These are phyloP conservation scores for Hucho hucho DNA, from an alignment of 2,113 vertebrate species.

Conservation along the genomic window DNA sequence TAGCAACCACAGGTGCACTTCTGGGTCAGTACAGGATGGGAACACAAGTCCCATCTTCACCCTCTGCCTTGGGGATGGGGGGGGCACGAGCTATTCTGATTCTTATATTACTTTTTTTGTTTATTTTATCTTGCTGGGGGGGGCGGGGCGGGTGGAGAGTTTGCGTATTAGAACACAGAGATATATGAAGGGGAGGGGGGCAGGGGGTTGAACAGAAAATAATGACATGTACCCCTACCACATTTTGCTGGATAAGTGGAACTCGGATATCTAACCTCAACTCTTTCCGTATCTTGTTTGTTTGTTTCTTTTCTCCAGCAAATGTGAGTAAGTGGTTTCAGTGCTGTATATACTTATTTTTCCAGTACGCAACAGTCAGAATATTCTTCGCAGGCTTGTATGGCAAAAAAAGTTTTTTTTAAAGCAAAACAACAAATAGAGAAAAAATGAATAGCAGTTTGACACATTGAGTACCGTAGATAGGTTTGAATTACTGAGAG, in stretches of 20 bases:
- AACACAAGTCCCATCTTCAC: slow-evolving; percentile 47
- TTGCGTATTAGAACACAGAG: slow-evolving; percentile 61
- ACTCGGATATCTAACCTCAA: slow-evolving; percentile 59
- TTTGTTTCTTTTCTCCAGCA: slow-evolving; percentile 39
- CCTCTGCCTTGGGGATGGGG: slow-evolving; percentile 51
- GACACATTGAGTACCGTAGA: slow-evolving; percentile 43
- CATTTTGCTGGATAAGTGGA: slow-evolving; percentile 62
- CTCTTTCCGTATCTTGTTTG: slow-evolving; percentile 33
- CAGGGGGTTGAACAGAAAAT: slow-evolving; percentile 29
- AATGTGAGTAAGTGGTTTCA: slow-evolving; percentile 43
- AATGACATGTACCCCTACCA: slow-evolving; percentile 54
- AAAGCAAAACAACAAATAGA: slow-evolving; percentile 6
- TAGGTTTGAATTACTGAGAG: slow-evolving; percentile 51
- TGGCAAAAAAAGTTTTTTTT: slow-evolving; percentile 36
- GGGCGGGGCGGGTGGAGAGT: slow-evolving; percentile 37
- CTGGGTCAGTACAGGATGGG: slow-evolving; percentile 4
- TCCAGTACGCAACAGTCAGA: slow-evolving; percentile 54
- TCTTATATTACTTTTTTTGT: slow-evolving; percentile 65
- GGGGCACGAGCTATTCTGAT: slow-evolving; percentile 56
- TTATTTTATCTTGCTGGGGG: slow-evolving; percentile 57
- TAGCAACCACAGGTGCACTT: slow-evolving; percentile 43
- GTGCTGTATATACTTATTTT: slow-evolving; percentile 78
- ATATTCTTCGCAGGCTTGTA: slow-evolving; percentile 37
- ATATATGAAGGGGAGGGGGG: slow-evolving; percentile 41
- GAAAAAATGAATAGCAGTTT: slow-evolving; percentile 45